Evolutionary conservation across 1,140 invertebrate genomes (phyloP).

Genomic region (Drosophila eugracilis): DNA sequence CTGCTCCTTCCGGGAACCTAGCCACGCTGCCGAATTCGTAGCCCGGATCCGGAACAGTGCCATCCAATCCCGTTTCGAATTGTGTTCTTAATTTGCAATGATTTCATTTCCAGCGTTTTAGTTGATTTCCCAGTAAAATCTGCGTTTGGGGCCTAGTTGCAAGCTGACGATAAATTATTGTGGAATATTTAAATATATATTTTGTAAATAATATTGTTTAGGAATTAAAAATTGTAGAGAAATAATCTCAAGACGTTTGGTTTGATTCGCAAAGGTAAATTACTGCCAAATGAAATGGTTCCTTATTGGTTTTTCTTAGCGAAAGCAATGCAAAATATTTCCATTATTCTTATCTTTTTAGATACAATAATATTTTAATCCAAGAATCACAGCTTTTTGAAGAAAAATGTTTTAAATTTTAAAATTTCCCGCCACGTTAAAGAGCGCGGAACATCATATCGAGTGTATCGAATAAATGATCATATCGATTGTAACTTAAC

Average conservation of each 20-base stretch:
- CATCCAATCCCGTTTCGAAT: not conserved
- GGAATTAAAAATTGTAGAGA: not conserved
- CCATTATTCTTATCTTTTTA: too few species aligned
- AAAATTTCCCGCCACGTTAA: too few species aligned
- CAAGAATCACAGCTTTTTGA: too few species aligned
- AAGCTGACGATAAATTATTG: conserved; percentile 27
- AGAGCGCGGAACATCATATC: too few species aligned
- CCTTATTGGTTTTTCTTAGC: too few species aligned
- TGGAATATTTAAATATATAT: conserved; percentile 20
- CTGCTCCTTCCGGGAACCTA: conserved; percentile 34
- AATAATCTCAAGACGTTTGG: not conserved
- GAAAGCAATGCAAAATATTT: too few species aligned
- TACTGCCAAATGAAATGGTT: too few species aligned
- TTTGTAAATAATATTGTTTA: conserved; percentile 16
- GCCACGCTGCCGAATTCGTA: conserved; percentile 37
- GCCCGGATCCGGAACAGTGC: conserved; percentile 12
- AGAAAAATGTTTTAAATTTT: too few species aligned
- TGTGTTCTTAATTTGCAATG: not conserved
- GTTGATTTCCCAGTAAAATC: conserved; percentile 7
- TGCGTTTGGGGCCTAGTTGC: not conserved
- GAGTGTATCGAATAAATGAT: too few species aligned
- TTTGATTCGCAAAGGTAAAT: not conserved
- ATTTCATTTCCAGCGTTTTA: not conserved
- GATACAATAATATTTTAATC: too few species aligned
- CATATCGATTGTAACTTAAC: too few species aligned